These are phyloP conservation scores for Enoplosus armatus DNA, from an alignment of 2,797 vertebrate genomes.

Conservation along the genomic window DNA sequence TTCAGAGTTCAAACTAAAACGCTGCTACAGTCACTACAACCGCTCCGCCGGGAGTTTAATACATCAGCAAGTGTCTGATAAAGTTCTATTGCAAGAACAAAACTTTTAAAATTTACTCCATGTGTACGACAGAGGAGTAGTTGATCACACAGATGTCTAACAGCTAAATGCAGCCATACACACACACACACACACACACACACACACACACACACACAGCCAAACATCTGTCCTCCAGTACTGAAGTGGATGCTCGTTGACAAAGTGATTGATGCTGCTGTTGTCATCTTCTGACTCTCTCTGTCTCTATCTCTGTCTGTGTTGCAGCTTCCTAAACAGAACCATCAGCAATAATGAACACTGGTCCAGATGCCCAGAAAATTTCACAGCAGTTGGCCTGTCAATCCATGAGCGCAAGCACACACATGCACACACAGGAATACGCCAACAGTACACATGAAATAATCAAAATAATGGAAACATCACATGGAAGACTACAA, in stretches of 20 bases:
- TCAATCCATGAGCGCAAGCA: slow-evolving; percentile 41
- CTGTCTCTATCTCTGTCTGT: slow-evolving; percentile 6
- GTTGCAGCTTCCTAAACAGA: slow-evolving; percentile 55
- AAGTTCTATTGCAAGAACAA: slow-evolving; percentile 38
- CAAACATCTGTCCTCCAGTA: slow-evolving; percentile 71
- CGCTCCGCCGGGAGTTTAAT: background rate
- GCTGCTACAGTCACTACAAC: slow-evolving; percentile 7
- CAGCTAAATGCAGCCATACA: slow-evolving; percentile 21
- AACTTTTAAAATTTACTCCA: slow-evolving; percentile 24
- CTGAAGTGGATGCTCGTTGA: slow-evolving; percentile 73
- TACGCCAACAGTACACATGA: slow-evolving; percentile 12
- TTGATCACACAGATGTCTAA: slow-evolving; percentile 49
- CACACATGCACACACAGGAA: slow-evolving; percentile 1
- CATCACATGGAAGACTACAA: slow-evolving; percentile 20
- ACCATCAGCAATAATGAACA: slow-evolving; percentile 72
- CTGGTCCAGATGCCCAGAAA: slow-evolving; percentile 75
- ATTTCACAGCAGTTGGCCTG: slow-evolving; percentile 71
- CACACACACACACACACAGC: slow-evolving; percentile 30
- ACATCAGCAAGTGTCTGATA: slow-evolving; percentile 18
- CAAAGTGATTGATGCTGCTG: slow-evolving; percentile 77
- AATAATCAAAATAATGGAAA: slow-evolving; percentile 22
- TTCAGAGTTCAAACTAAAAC: slow-evolving; percentile 12
- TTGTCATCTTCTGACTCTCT: slow-evolving; percentile 68
- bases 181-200: background rate
- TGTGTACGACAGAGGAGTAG: slow-evolving; percentile 28